Base-by-base conservation (phyloP, 35 echinoderm and acorn worm species). In the Ophioderma brevispina region DNA sequence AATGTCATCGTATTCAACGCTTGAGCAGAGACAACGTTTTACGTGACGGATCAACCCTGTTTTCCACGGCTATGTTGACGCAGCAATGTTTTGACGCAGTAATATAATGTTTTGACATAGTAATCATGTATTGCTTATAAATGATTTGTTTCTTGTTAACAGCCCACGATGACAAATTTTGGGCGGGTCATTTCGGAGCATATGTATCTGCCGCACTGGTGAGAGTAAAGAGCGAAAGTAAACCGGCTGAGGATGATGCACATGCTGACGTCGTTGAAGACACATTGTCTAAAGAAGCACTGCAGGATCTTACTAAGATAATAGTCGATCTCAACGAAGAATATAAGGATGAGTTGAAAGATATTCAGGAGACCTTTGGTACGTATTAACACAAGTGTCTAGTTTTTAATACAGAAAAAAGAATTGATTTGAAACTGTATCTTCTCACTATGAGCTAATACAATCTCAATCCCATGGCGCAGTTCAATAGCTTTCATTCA, bases 111-210 rank as follows among this genome's bases (percentile, higher is more conserved):
- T n/a, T n/a, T n/a, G n/a, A n/a, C n/a, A n/a, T n/a, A n/a, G 41
- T 46, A 46, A 46, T 46, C 36, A n/a, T n/a, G n/a, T n/a, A n/a
- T n/a, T n/a, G n/a, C n/a, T n/a, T n/a, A n/a, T n/a, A n/a, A 25
- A 37, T 40, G 13, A n/a, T 30, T 31, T 1, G 14, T 55, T 83
- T 32, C 5, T 46, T 30, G 23, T 18, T 25, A 6, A 35, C 31
- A 95, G 94, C 75, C 36, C 86, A 91, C 79, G 95, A 97, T 75
- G 95, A 97, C 86, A 97, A 97, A 76, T 83, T n/a, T 21, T 97
- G 95, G 95, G 88, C 14, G 19, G 95, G 95, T 14, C 92, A 97
- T 38, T 97, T 94, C 86, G 95, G 95, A 0, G 36, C 75, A 1
- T 38, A 6, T 8, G 56, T 80, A 21, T 94, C 95, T 19, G 89